Evolutionary conservation across 2,113 vertebrate species (phyloP).

Genomic region (Stictonetta naevosa): DNA sequence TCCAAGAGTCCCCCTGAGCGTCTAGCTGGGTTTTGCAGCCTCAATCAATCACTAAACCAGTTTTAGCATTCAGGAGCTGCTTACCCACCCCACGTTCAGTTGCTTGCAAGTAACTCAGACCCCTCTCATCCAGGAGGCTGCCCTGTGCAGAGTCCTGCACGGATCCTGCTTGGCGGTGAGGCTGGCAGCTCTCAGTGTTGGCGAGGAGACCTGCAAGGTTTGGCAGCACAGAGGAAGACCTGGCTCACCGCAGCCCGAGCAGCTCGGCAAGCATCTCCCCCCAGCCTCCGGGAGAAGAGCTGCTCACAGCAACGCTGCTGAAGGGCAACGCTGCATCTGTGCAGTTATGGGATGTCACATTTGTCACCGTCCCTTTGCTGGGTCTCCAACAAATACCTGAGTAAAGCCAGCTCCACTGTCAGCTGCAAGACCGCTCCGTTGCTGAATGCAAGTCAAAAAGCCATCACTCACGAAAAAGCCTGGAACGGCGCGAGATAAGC

Average conservation of each 20-base stretch:
- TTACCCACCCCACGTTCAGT: background rate
- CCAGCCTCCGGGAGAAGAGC: background rate
- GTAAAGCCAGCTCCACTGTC: background rate
- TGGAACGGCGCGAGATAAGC: too few species aligned
- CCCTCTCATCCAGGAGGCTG: background rate
- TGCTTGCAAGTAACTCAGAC: background rate
- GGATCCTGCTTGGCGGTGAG: background rate
- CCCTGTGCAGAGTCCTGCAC: background rate
- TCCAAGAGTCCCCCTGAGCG: accelerated
- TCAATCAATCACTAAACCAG: background rate
- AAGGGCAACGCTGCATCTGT: background rate
- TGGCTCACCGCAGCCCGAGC: background rate
- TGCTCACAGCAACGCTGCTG: background rate
- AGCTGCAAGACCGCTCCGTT: background rate
- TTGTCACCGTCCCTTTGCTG: accelerated
- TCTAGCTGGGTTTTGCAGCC: background rate
- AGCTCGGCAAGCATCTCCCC: background rate
- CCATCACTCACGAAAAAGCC: background rate
- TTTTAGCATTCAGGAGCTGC: background rate
- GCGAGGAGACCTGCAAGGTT: background rate
- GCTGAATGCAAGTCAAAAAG: background rate
- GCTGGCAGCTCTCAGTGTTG: background rate
- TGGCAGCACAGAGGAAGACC: background rate
- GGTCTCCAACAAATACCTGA: accelerated
- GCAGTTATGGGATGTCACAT: accelerated